These are phyloP conservation scores for Catocala sponsa DNA, from an alignment of 2,888 invertebrate genomes.

Conservation along the genomic window DNA sequence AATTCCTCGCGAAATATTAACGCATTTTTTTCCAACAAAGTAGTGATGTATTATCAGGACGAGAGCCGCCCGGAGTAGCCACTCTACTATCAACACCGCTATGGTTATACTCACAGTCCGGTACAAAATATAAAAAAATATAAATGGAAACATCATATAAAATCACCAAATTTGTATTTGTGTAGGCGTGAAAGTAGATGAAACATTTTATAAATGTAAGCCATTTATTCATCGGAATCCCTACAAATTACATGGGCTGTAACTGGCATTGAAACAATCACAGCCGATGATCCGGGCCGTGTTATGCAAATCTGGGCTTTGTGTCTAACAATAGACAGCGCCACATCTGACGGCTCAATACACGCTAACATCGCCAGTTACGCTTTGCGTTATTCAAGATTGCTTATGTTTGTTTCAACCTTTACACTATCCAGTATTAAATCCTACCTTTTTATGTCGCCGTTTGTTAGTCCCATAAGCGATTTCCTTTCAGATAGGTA, in stretches of 20 bases:
- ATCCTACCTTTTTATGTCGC: conserved; percentile 14
- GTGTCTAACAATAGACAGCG: conserved; percentile 75
- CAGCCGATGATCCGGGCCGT: conserved; percentile 79
- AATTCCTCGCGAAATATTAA: conserved; percentile 84
- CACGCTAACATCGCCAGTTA: conserved; percentile 58
- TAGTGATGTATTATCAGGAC: conserved; percentile 76
- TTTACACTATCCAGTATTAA: conserved; percentile 21
- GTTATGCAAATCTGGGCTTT: conserved; percentile 85
- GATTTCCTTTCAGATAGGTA: conserved; percentile 20
- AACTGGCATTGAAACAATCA: conserved; percentile 82
- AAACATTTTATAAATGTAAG: conserved; percentile 65
- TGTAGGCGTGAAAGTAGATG: conserved; percentile 24
- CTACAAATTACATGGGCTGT: conserved; percentile 82
- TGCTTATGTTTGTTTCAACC: conserved; percentile 54
- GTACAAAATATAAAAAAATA: no score
- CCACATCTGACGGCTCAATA: conserved; percentile 66
- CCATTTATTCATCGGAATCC: conserved; percentile 79
- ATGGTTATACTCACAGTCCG: no score
- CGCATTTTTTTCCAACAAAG: conserved; percentile 82
- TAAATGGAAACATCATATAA: conserved; percentile 22
- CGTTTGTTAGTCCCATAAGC: conserved; percentile 28
- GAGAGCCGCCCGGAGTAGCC: conserved; percentile 54
- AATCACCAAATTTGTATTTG: conserved; percentile 24
- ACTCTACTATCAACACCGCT: conserved; percentile 22
- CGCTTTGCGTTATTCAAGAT: conserved; percentile 59